These are phyloP conservation scores for Oxyura jamaicensis DNA, from an alignment of 2,113 vertebrate species.

Conservation along the genomic window DNA sequence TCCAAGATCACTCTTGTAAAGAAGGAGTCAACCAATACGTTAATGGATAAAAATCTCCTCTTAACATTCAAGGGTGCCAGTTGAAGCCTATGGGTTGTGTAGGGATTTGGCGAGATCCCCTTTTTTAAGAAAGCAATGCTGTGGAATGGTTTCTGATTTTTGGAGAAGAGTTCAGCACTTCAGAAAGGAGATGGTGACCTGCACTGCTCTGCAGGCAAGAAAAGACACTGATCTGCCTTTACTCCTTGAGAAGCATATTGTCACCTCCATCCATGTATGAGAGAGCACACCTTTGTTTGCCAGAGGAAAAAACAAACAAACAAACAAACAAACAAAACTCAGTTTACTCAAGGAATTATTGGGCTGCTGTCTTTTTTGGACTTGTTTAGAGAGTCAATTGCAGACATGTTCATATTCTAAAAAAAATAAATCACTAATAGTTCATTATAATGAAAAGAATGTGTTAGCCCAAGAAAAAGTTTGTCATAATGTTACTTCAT, in stretches of 20 bases:
- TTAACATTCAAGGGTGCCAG: background rate
- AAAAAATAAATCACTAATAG: background rate
- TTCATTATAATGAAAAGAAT: background rate
- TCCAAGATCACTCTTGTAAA: background rate
- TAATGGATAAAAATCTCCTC: background rate
- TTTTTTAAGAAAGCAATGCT: background rate
- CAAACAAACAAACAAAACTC: background rate
- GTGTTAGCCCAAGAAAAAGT: background rate
- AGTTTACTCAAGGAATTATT: background rate
- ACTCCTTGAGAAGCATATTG: conserved; percentile 71
- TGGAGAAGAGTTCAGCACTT: conserved; percentile 77
- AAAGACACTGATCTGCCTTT: background rate
- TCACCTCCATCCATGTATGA: conserved; percentile 75
- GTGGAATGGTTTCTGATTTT: background rate
- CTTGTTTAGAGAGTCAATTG: background rate
- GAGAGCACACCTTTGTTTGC: conserved; percentile 27
- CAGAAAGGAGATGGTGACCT: conserved; percentile 54
- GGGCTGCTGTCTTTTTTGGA: background rate
- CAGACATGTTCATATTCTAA: background rate
- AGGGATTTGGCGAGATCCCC: background rate
- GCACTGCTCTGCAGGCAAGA: background rate
- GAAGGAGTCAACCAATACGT: background rate
- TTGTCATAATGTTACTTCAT: background rate
- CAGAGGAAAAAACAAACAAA: background rate
- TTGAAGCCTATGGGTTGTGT: fast-evolving